Evolutionary conservation across 2,113 vertebrate genomes (phyloP).

Genomic region (Bagarius yarrelli): DNA sequence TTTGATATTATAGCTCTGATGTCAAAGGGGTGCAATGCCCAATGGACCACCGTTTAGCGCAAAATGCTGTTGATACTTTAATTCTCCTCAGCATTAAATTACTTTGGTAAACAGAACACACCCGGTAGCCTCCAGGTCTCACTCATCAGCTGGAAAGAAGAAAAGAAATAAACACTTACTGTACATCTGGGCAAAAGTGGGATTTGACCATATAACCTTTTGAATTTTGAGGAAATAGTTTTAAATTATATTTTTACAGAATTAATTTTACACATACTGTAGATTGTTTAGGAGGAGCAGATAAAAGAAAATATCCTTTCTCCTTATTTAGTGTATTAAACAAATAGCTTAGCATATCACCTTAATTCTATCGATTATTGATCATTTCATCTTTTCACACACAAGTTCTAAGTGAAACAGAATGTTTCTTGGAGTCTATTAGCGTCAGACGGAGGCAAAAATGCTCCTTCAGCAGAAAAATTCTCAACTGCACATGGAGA

Average conservation of each 20-base stretch:
- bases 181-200: not conserved
- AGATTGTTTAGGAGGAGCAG: not conserved
- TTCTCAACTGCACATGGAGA: constrained; percentile 42
- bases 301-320: not conserved
- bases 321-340: not conserved
- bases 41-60: constrained; percentile 12
- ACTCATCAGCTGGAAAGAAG: not conserved
- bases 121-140: not conserved
- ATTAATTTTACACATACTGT: not conserved
- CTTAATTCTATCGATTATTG: not conserved
- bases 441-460: not conserved
- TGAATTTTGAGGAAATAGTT: not conserved
- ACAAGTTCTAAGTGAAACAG: constrained; percentile 12
- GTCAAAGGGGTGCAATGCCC: not conserved
- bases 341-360: not conserved
- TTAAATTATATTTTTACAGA: no score
- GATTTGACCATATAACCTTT: not conserved
- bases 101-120: not conserved
- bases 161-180: not conserved
- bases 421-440: constrained; percentile 3
- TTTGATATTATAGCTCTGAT: not conserved
- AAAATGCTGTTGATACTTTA: constrained; percentile 1
- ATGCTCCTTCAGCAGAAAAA: constrained; percentile 24
- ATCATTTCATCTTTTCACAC: constrained; percentile 14
- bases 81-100: not conserved